Percentiles rank a stretch among this genome's conserved stretches.
Conservation (phyloP, 2,797 vertebrate species). For the Oreochromis grahami region DNA sequence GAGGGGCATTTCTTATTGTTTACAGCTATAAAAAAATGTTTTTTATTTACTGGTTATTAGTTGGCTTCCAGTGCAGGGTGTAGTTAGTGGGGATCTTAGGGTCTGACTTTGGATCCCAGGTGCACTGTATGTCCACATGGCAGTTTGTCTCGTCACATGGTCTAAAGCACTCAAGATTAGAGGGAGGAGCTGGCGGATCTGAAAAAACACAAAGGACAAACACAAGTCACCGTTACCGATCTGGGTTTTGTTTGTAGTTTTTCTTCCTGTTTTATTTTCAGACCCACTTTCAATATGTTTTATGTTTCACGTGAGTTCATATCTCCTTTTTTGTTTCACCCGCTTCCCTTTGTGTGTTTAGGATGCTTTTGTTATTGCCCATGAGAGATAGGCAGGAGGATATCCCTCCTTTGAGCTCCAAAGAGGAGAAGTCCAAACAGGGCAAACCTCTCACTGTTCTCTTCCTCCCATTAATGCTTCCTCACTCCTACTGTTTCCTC, state of each 20-base stretch:
- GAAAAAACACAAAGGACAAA: background rate
- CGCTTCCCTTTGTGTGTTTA: background rate
- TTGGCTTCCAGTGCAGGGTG: slow-evolving; percentile 62
- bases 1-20: background rate
- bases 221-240: background rate
- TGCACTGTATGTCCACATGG: slow-evolving; percentile 52
- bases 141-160: slow-evolving; percentile 16
- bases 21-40: background rate
- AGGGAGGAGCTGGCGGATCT: slow-evolving; percentile 41
- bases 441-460: background rate
- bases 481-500: background rate
- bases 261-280: background rate
- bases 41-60: slow-evolving; percentile 23
- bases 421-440: background rate
- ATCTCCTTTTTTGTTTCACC: background rate
- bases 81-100: slow-evolving; percentile 29
- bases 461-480: background rate
- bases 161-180: slow-evolving; percentile 48
- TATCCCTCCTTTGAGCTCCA: background rate
- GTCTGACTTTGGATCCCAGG: slow-evolving; percentile 41
- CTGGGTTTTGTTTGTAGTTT: background rate
- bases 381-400: background rate
- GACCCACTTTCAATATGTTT: background rate
- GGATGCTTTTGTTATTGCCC: background rate
- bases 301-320: background rate